phyloP scores from a whole-genome alignment of 2,797 vertebrate genomes.

The Leptodactylus fallax region DNA sequence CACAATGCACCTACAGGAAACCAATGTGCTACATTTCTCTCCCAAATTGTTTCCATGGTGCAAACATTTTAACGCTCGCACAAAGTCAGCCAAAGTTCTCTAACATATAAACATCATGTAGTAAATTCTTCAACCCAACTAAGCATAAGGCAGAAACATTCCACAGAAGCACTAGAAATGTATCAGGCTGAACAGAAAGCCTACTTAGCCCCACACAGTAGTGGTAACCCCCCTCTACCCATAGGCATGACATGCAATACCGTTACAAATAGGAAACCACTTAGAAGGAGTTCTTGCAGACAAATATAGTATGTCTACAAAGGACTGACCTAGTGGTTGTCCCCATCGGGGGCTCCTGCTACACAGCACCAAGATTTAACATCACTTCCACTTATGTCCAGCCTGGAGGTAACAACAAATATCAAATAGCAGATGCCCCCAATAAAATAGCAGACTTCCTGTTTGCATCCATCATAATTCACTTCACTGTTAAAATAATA shows the following conservation, averaged over 20 bases:
- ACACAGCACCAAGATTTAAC: too few relatives aligned
- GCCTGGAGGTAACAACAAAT: too few relatives aligned
- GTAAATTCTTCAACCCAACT: constrained; percentile 9
- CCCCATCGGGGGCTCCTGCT: too few relatives aligned
- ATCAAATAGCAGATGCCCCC: too few relatives aligned
- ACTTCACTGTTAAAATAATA: too few relatives aligned
- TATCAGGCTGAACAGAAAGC: not conserved
- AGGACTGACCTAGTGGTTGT: too few relatives aligned
- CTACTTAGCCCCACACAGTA: not conserved
- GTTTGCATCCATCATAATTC: too few relatives aligned
- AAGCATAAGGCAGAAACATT: not conserved
- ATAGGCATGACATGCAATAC: not conserved
- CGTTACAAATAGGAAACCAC: not conserved
- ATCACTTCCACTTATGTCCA: too few relatives aligned
- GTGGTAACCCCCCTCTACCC: not conserved
- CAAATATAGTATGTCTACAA: not conserved
- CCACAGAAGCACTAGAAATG: constrained; percentile 8
- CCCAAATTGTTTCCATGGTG: not conserved
- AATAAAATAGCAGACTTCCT: too few relatives aligned
- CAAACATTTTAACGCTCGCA: constrained; percentile 25
- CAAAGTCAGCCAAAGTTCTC: constrained; percentile 27
- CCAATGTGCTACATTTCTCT: not conserved
- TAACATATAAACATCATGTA: constrained; percentile 3
- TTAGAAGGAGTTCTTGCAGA: not conserved
- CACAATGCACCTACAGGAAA: not conserved